A percentile compares a stretch with the other conserved stretches of the same genome.
phyloP scores from a whole-genome alignment of 2,797 vertebrate genomes.

The Sebastes wilsoni region DNA sequence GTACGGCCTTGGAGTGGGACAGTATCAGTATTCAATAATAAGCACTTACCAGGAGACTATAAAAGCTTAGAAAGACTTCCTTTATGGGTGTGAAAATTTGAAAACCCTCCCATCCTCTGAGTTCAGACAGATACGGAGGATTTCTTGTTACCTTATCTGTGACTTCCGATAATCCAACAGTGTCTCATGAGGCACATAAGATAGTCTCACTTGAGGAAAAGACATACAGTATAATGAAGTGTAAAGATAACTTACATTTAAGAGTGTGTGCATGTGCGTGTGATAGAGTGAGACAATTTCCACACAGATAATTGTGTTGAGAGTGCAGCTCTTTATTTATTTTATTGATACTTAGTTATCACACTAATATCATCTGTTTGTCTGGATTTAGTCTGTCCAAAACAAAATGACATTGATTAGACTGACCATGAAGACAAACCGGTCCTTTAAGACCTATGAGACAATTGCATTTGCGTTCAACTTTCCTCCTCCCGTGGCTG shows the following conservation, averaged over 20 bases:
- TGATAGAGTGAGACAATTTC: background rate
- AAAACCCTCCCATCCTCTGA: conserved; percentile 62
- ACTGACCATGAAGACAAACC: background rate
- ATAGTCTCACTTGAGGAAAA: conserved; percentile 13
- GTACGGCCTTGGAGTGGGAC: background rate
- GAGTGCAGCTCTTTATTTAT: background rate
- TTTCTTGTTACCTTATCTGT: conserved; percentile 72
- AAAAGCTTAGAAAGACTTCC: conserved; percentile 23
- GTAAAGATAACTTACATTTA: conserved; percentile 6
- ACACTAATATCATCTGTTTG: background rate
- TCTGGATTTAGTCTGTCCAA: background rate
- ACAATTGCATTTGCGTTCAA: background rate
- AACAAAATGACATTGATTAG: background rate
- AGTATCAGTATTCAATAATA: conserved; percentile 1
- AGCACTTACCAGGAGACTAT: conserved; percentile 59
- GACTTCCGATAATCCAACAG: conserved; percentile 46
- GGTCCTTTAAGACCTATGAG: background rate
- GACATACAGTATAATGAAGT: conserved; percentile 19
- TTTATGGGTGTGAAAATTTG: conserved; percentile 16
- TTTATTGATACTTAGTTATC: background rate
- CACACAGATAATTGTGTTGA: background rate
- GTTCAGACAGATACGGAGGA: conserved; percentile 56
- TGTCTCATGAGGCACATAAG: conserved; percentile 28
- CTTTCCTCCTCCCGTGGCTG: background rate
- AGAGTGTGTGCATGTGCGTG: background rate